These are phyloP conservation scores for Bubo blakistoni DNA, from an alignment of 2,113 vertebrate genomes.

Conservation along the genomic window DNA sequence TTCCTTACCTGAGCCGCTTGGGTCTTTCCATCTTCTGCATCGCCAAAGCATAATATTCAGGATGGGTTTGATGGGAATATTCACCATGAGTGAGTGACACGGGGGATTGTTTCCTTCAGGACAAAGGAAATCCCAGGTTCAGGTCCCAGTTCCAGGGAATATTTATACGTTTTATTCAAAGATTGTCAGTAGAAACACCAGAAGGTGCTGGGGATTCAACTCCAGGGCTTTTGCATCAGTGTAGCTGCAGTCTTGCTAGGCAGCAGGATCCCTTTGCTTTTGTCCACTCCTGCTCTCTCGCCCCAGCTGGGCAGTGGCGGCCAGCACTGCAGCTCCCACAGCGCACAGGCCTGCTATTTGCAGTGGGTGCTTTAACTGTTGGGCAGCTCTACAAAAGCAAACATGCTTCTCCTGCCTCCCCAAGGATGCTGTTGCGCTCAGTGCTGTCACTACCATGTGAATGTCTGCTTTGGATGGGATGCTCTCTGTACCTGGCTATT, in stretches of 20 bases:
- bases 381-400: not conserved
- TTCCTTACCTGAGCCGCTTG: not conserved
- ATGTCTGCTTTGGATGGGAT: not conserved
- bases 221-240: not conserved
- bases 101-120: not conserved
- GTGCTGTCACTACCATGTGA: accelerated
- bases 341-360: not conserved
- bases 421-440: not conserved
- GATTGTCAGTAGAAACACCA: not conserved
- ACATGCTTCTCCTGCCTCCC: not conserved
- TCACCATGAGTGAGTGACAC: not conserved
- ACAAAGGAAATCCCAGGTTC: not conserved
- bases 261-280: not conserved
- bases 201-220: not conserved
- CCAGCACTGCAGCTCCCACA: not conserved
- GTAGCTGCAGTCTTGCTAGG: accelerated
- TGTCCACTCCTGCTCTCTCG: not conserved
- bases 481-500: not conserved
- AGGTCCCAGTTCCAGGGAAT: not conserved
- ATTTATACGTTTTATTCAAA: not conserved
- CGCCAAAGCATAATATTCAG: accelerated
- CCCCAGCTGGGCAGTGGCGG: not conserved
- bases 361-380: not conserved
- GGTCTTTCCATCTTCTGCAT: not conserved
- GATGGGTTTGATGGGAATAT: not conserved